Evolutionary conservation across 2,888 invertebrate species (phyloP), one percentile per base, ranked within the genome.

Genomic region (Clostera curtula): DNA sequence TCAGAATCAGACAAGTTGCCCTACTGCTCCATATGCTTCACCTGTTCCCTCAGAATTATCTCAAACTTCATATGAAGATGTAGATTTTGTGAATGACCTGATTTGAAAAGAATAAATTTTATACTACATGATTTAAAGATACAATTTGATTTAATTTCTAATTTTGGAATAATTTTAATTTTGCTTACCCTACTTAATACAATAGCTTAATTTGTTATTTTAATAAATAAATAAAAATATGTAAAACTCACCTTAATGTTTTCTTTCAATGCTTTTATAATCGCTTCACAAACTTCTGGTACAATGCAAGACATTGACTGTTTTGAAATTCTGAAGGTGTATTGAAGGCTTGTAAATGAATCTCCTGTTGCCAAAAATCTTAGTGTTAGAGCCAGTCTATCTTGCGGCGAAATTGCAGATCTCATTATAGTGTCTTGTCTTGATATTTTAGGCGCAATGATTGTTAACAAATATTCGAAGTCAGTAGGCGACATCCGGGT

Each of bases 401-500:
- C 34, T 27, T 29, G 27, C 19, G 30, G 19, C 18, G 34, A 25
- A 25, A 35, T 35, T 27, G 34, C 31, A 28, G 24, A 19, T 29
- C 29, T 34, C 30, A 27, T 27, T 26, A 27, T 24, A 25, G 31
- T 31, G 12, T 35, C 28, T 31, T 31, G 25, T 35, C 27, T 31
- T 22, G 28, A 27, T 25, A 35, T 35, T 31, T 25, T 30, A 27
- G 30, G 30, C 25, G 23, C 33, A 25, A 34, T 29, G 13, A 24
- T 34, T 26, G 31, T 29, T 31, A 37, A 29, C 22, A 34, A 37
- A 31, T 34, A 27, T 29, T 34, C 31, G 11, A 38, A 38, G 14
- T 36, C 35, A 25, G 31, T 38, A 29, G 23, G 33, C 23, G 29
- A 36, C 25, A 36, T 32, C 35, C 26, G 31, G 24, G 35, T 35